phyloP scores from a whole-genome alignment of 2,113 vertebrate species.

The Heloderma charlesbogerti region DNA sequence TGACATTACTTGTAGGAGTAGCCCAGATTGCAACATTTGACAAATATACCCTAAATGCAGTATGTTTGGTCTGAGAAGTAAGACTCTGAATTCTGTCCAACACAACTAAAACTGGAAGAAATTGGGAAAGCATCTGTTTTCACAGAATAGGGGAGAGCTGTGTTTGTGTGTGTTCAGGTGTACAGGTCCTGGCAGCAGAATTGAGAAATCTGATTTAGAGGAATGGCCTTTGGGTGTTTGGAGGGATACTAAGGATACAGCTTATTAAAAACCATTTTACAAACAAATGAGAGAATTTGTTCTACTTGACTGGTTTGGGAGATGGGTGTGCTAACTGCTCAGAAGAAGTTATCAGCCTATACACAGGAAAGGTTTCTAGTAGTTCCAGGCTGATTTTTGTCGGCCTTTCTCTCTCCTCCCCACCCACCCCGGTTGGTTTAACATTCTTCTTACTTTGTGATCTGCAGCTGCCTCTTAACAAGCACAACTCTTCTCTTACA shows the following conservation, averaged over 20 bases:
- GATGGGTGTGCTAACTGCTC: background rate
- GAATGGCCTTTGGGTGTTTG: background rate
- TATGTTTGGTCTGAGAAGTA: background rate
- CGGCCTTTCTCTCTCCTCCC: no score
- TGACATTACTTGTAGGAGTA: background rate
- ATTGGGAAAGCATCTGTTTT: background rate
- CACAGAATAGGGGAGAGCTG: background rate
- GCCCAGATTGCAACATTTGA: background rate
- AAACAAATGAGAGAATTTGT: background rate
- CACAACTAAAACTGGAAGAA: background rate
- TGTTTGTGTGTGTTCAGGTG: background rate
- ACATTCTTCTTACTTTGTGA: background rate
- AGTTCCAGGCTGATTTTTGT: background rate
- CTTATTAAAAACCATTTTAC: conserved; percentile 8
- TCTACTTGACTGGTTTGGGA: background rate
- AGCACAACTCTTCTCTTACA: background rate
- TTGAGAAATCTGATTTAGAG: conserved; percentile 6
- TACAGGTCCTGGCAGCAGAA: background rate
- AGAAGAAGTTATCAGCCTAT: background rate
- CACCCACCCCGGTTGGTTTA: background rate
- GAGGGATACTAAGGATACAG: background rate
- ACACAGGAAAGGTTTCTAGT: background rate
- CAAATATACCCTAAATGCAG: background rate
- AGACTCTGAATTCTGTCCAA: background rate
- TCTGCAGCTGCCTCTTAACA: background rate